Evolutionary conservation across 1,140 invertebrate species (phyloP).

Genomic region (Orius insidiosus): DNA sequence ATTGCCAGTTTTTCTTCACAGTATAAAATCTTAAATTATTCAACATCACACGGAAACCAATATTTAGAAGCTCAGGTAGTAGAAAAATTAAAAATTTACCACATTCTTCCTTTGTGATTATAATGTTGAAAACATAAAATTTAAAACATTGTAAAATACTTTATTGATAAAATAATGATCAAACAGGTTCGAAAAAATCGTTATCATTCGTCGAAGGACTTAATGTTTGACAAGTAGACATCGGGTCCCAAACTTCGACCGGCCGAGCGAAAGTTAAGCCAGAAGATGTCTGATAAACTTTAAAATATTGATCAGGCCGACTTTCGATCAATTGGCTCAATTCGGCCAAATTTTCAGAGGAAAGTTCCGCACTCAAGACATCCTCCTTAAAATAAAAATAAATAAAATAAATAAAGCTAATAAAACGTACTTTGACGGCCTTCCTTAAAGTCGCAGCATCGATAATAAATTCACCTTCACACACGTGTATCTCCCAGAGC

Average conservation of each 20-base stretch:
- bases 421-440: constrained; percentile 13
- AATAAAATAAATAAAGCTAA: constrained; percentile 2
- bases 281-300: constrained; percentile 3
- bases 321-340: constrained; percentile 11
- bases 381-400: constrained; percentile 7
- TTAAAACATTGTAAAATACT: no score
- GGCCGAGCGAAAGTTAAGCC: constrained; percentile 15
- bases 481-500: background rate
- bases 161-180: no score
- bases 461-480: constrained; percentile 15
- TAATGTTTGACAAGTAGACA: constrained; percentile 5
- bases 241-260: constrained; percentile 14
- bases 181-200: background rate
- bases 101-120: no score
- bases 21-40: no score
- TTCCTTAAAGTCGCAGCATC: constrained; percentile 16
- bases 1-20: no score
- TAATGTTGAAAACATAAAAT: no score
- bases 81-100: no score
- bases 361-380: constrained; percentile 5
- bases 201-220: background rate
- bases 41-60: no score
- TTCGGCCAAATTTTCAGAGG: constrained; percentile 8
- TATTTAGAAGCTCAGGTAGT: no score
- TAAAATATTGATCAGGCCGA: constrained; percentile 12